Conservation (phyloP, 2,797 vertebrate genomes). For the Hydrocynus forskahlii region DNA sequence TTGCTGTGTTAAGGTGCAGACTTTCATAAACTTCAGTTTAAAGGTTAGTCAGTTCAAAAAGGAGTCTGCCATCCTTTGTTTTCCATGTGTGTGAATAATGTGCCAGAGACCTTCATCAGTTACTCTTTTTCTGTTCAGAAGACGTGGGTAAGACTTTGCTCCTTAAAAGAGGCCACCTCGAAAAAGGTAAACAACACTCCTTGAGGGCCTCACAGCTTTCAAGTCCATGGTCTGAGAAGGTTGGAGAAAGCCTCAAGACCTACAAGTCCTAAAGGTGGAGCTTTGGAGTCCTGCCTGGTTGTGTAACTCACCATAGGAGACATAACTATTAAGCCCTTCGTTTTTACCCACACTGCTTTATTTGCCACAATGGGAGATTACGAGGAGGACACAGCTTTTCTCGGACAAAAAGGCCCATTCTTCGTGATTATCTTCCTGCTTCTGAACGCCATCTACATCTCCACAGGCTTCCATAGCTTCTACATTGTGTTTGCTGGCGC, state of each 20-base stretch:
- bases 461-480: constrained; percentile 87
- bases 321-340: neutral
- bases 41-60: neutral
- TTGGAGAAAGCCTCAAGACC: constrained; percentile 8
- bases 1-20: constrained; percentile 39
- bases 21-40: constrained; percentile 22
- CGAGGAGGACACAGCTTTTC: constrained; percentile 81
- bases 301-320: constrained; percentile 22
- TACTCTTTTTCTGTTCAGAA: neutral
- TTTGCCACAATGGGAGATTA: constrained; percentile 80
- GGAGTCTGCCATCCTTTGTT: neutral
- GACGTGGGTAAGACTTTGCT: neutral
- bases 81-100: neutral
- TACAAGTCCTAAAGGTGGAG: constrained; percentile 7
- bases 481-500: constrained; percentile 85
- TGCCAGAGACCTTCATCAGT: neutral
- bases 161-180: neutral
- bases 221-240: neutral
- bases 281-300: constrained; percentile 16
- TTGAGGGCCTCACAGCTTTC: neutral
- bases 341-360: constrained; percentile 2
- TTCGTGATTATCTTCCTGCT: constrained; percentile 86
- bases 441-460: constrained; percentile 85
- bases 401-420: constrained; percentile 84
- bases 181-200: neutral